A percentile compares a stretch with the other conserved stretches of the same genome.
phyloP scores from a whole-genome alignment of 2,797 vertebrate species.

The Macroramphosus scolopax region DNA sequence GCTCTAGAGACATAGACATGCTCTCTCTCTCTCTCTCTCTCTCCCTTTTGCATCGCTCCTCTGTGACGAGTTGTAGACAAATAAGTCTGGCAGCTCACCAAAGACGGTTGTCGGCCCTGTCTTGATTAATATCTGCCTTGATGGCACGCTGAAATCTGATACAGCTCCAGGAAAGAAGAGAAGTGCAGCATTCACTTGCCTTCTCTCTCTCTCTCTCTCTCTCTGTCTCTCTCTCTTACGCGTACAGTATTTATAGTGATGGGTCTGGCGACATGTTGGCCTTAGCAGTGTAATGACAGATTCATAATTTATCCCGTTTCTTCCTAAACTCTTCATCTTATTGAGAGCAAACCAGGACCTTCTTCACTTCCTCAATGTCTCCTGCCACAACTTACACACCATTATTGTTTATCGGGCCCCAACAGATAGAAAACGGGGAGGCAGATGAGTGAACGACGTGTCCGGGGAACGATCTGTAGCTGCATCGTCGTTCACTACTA shows the following conservation, averaged over 20 bases:
- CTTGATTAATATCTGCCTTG: conserved; percentile 64
- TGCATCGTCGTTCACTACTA: conserved; percentile 42
- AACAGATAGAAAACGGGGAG: conserved; percentile 35
- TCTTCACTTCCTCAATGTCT: conserved; percentile 27
- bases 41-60: conserved; percentile 23
- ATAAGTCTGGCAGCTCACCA: conserved; percentile 47
- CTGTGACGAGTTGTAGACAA: conserved; percentile 48
- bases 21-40: not conserved
- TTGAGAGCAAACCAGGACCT: conserved; percentile 10
- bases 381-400: conserved; percentile 19
- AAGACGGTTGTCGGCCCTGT: conserved; percentile 46
- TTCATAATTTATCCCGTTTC: conserved; percentile 51
- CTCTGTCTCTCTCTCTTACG: conserved; percentile 1
- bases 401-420: conserved; percentile 21
- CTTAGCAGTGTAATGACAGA: conserved; percentile 51
- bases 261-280: conserved; percentile 39
- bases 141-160: conserved; percentile 50
- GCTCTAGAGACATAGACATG: too few relatives aligned
- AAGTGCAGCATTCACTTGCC: conserved; percentile 18
- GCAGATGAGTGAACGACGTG: conserved; percentile 24
- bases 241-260: conserved; percentile 50
- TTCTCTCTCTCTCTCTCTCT: conserved; percentile 11
- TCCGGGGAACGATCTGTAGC: conserved; percentile 30
- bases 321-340: conserved; percentile 26
- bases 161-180: conserved; percentile 41